Evolutionary conservation across 2,888 invertebrate species (phyloP).

Genomic region (Drosophila sordidapex): DNA sequence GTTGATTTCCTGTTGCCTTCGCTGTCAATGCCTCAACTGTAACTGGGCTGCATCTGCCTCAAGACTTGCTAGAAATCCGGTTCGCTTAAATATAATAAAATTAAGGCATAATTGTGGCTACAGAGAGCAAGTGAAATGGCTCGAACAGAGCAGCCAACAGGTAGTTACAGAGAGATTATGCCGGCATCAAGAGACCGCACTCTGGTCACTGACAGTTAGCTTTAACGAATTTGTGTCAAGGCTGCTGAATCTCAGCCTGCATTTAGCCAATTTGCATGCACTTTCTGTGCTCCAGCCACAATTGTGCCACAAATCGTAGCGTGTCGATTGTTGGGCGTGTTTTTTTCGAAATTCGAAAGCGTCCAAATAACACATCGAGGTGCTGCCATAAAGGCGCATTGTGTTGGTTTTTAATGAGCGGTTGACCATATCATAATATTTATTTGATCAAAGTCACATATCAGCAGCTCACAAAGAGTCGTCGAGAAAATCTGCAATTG

Average conservation of each 20-base stretch:
- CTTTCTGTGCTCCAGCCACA: slow-evolving; percentile 33
- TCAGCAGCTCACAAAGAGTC: slow-evolving; percentile 8
- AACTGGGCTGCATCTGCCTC: slow-evolving; percentile 70
- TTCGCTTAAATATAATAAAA: slow-evolving; percentile 63
- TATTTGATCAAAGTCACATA: slow-evolving; percentile 17
- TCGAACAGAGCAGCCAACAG: slow-evolving; percentile 12
- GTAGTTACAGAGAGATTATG: slow-evolving; percentile 27
- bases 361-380: slow-evolving; percentile 28
- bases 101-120: slow-evolving; percentile 58
- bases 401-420: slow-evolving; percentile 56
- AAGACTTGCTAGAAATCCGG: slow-evolving; percentile 71
- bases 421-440: slow-evolving; percentile 8
- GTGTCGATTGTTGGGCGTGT: slow-evolving; percentile 42
- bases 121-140: slow-evolving; percentile 29
- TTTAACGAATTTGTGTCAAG: slow-evolving; percentile 69
- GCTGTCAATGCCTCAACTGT: slow-evolving; percentile 22
- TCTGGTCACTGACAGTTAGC: slow-evolving; percentile 1
- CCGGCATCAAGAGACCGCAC: not conserved
- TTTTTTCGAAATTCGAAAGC: slow-evolving; percentile 56
- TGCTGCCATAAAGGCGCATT: slow-evolving; percentile 42
- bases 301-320: slow-evolving; percentile 22
- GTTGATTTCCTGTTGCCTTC: slow-evolving; percentile 72
- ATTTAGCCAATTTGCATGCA: slow-evolving; percentile 56
- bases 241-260: slow-evolving; percentile 48
- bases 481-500: slow-evolving; percentile 6